phyloP scores from a whole-genome alignment of 2,797 vertebrate genomes.

The Choloepus didactylus region DNA sequence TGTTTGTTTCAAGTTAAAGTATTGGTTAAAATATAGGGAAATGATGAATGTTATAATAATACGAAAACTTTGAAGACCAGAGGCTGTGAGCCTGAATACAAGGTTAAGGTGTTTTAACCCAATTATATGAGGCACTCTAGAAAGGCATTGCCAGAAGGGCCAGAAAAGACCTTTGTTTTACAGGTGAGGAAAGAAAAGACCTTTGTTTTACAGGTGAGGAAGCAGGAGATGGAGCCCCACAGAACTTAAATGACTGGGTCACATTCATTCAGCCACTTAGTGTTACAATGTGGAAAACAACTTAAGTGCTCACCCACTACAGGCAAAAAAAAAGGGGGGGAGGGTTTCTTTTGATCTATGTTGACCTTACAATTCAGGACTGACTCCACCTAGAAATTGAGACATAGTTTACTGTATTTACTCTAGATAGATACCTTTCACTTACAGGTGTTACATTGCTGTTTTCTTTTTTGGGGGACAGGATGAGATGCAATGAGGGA shows the following conservation, averaged over 20 bases:
- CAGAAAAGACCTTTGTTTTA: neutral
- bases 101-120: neutral
- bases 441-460: neutral
- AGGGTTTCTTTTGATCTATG: neutral
- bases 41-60: conserved; percentile 27
- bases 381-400: neutral
- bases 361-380: neutral
- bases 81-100: neutral
- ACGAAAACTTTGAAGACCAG: neutral
- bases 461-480: neutral
- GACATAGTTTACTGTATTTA: neutral
- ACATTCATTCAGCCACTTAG: conserved; percentile 9
- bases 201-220: no score
- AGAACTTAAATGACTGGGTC: neutral
- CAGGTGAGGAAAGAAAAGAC: neutral
- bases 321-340: neutral
- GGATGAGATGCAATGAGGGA: neutral
- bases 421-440: neutral
- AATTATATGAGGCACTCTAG: neutral
- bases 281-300: neutral
- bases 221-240: neutral
- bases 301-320: neutral
- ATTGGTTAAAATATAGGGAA: conserved; percentile 5
- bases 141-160: neutral
- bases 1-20: neutral